Percentiles rank a stretch among this genome's conserved stretches.
Evolutionary conservation across 1,140 invertebrate genomes (phyloP).

Genomic region (Delia radicum): DNA sequence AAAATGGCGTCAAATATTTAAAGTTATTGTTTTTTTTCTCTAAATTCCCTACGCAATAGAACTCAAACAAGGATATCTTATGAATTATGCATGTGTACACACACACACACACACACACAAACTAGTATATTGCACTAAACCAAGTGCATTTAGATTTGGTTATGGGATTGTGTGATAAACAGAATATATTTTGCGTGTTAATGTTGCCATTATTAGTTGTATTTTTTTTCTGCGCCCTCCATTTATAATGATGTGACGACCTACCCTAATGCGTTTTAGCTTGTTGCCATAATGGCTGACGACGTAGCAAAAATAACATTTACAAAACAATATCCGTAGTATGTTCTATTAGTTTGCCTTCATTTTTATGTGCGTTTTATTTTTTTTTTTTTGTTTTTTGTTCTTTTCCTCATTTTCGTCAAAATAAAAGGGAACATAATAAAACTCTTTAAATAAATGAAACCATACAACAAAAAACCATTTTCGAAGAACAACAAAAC

Average conservation of each 20-base stretch:
- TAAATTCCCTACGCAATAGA: constrained; percentile 10
- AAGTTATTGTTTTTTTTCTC: too few relatives aligned
- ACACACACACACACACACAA: neutral
- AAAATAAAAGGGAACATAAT: constrained; percentile 12
- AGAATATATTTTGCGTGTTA: neutral
- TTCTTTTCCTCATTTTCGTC: constrained; percentile 2
- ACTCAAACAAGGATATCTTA: neutral
- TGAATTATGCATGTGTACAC: neutral
- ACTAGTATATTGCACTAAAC: neutral
- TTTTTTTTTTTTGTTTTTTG: neutral
- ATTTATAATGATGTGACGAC: constrained; percentile 1
- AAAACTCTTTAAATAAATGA: constrained; percentile 23
- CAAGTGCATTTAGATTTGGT: neutral
- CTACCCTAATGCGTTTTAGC: constrained; percentile 22
- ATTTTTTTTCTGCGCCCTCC: neutral
- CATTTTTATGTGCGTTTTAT: constrained; percentile 1
- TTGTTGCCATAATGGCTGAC: constrained; percentile 22
- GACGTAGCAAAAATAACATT: too few relatives aligned
- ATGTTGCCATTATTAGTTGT: neutral
- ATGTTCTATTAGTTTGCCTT: neutral
- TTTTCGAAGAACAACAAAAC: constrained; percentile 10
- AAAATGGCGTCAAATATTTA: constrained; percentile 17
- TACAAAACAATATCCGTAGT: too few relatives aligned
- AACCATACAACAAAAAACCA: constrained; percentile 20
- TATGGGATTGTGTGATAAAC: neutral